These are phyloP conservation scores for Hycleus cichorii DNA, from an alignment of 1,140 invertebrate genomes.

Conservation along the genomic window DNA sequence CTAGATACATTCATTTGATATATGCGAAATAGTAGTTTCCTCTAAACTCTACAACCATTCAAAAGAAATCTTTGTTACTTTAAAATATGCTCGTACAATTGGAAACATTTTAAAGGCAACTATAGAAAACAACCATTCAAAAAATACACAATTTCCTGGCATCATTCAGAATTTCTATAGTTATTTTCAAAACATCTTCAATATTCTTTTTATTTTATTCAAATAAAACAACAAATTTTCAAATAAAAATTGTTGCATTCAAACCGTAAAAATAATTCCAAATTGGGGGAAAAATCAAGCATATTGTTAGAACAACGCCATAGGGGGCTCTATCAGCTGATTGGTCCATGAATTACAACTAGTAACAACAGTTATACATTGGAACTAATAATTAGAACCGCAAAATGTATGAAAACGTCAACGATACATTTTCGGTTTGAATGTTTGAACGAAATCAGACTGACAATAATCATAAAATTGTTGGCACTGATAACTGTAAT, in stretches of 20 bases:
- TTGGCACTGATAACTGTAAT: no score
- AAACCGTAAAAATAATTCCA: neutral
- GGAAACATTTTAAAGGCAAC: constrained; percentile 21
- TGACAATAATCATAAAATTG: no score
- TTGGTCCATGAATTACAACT: constrained; percentile 15
- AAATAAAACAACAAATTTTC: no score
- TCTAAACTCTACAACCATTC: constrained; percentile 15
- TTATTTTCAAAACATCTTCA: no score
- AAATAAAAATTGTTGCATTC: no score
- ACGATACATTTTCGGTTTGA: constrained; percentile 5
- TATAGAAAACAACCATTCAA: constrained; percentile 12
- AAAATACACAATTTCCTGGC: no score
- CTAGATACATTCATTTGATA: constrained; percentile 14
- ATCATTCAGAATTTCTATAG: no score
- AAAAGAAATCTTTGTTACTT: constrained; percentile 22
- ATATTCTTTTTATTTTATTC: no score
- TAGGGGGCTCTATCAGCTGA: constrained; percentile 13
- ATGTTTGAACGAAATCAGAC: no score
- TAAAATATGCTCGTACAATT: constrained; percentile 23
- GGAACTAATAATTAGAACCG: constrained; percentile 7
- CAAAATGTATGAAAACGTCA: constrained; percentile 15
- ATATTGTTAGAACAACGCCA: constrained; percentile 4
- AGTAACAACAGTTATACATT: constrained; percentile 8
- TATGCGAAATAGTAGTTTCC: constrained; percentile 22
- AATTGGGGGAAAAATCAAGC: neutral